Evolutionary conservation across 2,888 invertebrate species (phyloP), one percentile per base, ranked within the genome.

Genomic region (Phrixothrix hirtus): DNA sequence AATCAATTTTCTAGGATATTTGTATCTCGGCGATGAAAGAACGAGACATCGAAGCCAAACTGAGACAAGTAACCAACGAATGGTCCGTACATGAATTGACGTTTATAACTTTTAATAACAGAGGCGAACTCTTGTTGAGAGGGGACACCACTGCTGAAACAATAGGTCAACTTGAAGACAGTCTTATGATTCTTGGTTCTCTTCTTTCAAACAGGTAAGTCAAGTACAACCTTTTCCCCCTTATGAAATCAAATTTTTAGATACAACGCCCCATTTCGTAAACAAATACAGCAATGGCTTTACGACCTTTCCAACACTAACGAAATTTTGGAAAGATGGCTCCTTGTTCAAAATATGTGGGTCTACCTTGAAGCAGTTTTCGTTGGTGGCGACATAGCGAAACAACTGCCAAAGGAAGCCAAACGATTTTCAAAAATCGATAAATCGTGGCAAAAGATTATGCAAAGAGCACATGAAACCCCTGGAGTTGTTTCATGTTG

Each of bases 11-110:
- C 1, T 66, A 88, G 87, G 97, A 97, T 69, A 95, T 97, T 66
- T 97, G 96, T 73, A 96, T 97, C 73, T 95, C 95, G 29, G 96
- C 96, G 0, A 93, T 95, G 88, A 96, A 97, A 76, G 96, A 97
- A 71, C 92, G 94, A 70, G 97, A 97, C 68, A 97, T 97, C 50
- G 96, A 97, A 78, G 95, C 95, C 0, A 97, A 97, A 74, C 76
- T 97, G 49, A 84, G 95, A 53, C 92, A 92, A 72, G 95, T 97
- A 0, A 94, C 95, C 0, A 93, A 92, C 68, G 96, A 97, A 75
- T 97, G 96, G 96, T 90, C 92, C 0, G 86, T 89, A 0, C 92
- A 92, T 67, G 95, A 95, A 70, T 78, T 97, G 42, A 93, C 93
- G 0, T 96, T 97, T 74, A 91, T 92, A 82, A 88, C 89, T 6